Evolutionary conservation across 2,888 invertebrate species (phyloP).

Genomic region (Marronus borbonicus): DNA sequence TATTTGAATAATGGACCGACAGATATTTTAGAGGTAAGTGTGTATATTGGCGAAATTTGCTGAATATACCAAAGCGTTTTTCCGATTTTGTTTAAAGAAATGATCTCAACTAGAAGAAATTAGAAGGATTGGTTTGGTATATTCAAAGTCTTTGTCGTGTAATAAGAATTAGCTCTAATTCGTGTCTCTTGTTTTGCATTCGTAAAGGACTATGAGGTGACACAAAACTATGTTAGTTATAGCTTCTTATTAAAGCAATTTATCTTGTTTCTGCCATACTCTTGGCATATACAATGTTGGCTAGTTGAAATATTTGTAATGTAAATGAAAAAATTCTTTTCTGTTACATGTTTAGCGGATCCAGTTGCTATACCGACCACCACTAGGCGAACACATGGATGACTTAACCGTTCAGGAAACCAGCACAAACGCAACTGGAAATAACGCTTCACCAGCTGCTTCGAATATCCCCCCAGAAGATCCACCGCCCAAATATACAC

Average conservation of each 20-base stretch:
- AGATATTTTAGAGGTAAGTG: slow-evolving; percentile 87
- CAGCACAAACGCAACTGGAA: slow-evolving; percentile 60
- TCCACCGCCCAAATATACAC: slow-evolving; percentile 94
- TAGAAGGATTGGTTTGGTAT: too few species aligned
- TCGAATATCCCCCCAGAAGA: slow-evolving; percentile 74
- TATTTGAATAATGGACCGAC: slow-evolving; percentile 89
- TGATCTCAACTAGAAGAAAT: too few species aligned
- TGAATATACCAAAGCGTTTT: too few species aligned
- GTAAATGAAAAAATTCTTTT: background rate
- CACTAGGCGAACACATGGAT: slow-evolving; percentile 72
- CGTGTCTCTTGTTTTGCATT: slow-evolving; percentile 34
- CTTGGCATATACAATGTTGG: too few species aligned
- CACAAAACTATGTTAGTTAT: slow-evolving; percentile 55
- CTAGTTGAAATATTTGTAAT: too few species aligned
- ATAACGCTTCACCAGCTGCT: slow-evolving; percentile 57
- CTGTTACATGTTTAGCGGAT: slow-evolving; percentile 77
- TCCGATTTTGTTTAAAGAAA: too few species aligned
- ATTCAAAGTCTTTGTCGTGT: too few species aligned
- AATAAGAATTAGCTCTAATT: background rate
- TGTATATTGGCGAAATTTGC: too few species aligned
- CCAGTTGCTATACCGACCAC: slow-evolving; percentile 87
- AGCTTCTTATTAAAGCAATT: too few species aligned
- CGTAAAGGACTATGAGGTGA: slow-evolving; percentile 54
- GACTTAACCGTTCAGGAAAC: slow-evolving; percentile 67
- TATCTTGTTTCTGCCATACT: too few species aligned